phyloP scores from a whole-genome alignment of 2,113 vertebrate genomes.

The Aptenodytes patagonicus region DNA sequence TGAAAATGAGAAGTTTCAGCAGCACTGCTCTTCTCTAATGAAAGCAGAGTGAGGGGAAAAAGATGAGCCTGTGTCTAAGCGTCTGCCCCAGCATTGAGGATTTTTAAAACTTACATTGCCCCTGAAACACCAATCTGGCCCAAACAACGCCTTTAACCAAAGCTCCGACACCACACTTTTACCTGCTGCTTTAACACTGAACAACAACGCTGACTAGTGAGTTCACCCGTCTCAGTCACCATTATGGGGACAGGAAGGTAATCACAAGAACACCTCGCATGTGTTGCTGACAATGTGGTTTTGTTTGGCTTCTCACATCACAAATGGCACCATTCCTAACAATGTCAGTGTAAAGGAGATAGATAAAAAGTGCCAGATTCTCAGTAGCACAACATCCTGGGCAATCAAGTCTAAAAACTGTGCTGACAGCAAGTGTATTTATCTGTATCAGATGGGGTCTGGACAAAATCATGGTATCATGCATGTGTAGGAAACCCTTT shows the following conservation, averaged over 20 bases:
- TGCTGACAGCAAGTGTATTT: neutral
- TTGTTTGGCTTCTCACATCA: neutral
- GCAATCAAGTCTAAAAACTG: neutral
- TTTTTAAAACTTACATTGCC: neutral
- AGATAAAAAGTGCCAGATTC: neutral
- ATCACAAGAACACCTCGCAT: neutral
- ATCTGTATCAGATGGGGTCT: neutral
- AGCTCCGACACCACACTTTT: neutral
- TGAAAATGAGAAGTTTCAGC: neutral
- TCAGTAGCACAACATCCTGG: neutral
- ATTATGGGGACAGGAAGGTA: constrained; percentile 30
- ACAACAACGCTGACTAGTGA: neutral
- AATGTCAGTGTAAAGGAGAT: neutral
- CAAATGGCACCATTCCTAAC: neutral
- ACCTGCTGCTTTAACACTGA: neutral
- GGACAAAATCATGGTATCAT: neutral
- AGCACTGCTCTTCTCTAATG: neutral
- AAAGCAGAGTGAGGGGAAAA: neutral
- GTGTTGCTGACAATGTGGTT: neutral
- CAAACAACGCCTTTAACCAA: neutral
- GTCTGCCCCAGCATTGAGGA: neutral
- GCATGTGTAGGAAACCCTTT: neutral
- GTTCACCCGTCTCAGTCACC: neutral
- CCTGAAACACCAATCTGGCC: neutral
- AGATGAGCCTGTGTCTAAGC: neutral